Evolutionary conservation across 2,888 invertebrate species (phyloP).

Genomic region (Caenorhabditis sp.): DNA sequence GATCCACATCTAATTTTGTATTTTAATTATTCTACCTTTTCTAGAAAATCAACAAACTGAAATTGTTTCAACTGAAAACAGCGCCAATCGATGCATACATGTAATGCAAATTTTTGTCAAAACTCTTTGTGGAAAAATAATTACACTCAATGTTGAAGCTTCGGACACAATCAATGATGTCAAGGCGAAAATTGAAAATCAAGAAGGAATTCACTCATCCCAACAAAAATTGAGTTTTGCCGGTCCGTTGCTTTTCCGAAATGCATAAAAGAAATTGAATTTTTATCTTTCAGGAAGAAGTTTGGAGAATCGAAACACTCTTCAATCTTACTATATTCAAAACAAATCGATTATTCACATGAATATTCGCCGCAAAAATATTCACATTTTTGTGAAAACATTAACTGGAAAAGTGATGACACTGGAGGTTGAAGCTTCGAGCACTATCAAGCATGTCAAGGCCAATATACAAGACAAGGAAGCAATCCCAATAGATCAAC

Average conservation of each 20-base stretch:
- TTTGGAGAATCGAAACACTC: slow-evolving; percentile 70
- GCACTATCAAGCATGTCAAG: slow-evolving; percentile 59
- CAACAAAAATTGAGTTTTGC: slow-evolving; percentile 49
- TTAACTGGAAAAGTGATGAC: slow-evolving; percentile 87
- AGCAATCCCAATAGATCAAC: slow-evolving; percentile 59
- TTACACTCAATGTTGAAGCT: too few relatives aligned
- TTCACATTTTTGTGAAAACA: slow-evolving; percentile 92
- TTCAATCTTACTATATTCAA: slow-evolving; percentile 61
- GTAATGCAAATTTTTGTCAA: too few relatives aligned
- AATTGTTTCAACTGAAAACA: too few relatives aligned
- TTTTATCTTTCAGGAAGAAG: slow-evolving; percentile 77
- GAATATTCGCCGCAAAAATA: slow-evolving; percentile 72
- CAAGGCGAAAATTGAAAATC: slow-evolving; percentile 52
- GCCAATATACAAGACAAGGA: slow-evolving; percentile 59
- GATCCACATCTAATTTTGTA: too few relatives aligned
- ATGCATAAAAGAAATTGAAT: not conserved
- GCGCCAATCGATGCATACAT: too few relatives aligned
- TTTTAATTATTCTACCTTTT: too few relatives aligned
- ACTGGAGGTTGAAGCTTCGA: slow-evolving; percentile 55
- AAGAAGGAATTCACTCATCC: slow-evolving; percentile 38
- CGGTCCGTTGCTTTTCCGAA: slow-evolving; percentile 75
- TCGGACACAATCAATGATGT: too few relatives aligned
- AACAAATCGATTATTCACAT: slow-evolving; percentile 57
- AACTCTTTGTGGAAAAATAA: too few relatives aligned
- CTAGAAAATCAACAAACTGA: slow-evolving; percentile 70